Evolutionary conservation across 2,113 vertebrate genomes (phyloP).

Genomic region (Charina bottae): DNA sequence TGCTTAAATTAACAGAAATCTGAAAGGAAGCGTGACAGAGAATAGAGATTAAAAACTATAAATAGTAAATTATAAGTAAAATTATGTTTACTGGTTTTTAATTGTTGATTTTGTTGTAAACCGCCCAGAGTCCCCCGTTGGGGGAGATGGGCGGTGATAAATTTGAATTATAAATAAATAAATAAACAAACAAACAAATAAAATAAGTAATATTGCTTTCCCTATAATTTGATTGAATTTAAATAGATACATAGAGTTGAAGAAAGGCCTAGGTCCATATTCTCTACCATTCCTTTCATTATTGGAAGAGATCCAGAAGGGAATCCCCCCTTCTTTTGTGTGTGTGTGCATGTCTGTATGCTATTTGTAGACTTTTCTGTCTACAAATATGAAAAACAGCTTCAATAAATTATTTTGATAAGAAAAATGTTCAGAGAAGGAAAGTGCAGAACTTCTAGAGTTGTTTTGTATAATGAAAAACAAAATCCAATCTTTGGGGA

Average conservation of each 20-base stretch:
- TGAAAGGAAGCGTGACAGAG: neutral
- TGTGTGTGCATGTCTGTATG: neutral
- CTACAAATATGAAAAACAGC: neutral
- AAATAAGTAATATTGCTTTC: neutral
- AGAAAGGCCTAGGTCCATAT: neutral
- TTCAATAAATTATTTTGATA: neutral
- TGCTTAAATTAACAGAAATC: neutral
- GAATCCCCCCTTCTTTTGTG: neutral
- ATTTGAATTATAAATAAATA: too few relatives aligned
- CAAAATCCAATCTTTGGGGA: neutral
- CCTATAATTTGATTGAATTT: neutral
- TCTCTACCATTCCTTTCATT: neutral
- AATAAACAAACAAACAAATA: too few relatives aligned
- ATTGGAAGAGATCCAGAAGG: neutral
- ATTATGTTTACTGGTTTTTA: too few relatives aligned
- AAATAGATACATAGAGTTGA: neutral
- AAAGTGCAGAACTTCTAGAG: neutral
- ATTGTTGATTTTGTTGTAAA: too few relatives aligned
- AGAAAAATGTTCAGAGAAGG: neutral
- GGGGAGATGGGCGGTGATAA: too few relatives aligned
- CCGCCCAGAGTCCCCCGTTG: too few relatives aligned
- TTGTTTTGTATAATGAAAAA: neutral
- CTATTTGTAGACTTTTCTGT: neutral
- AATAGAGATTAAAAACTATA: neutral
- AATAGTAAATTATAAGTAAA: neutral